Conservation (phyloP, 2,888 invertebrate species). For the Leptopterna dolabrata region DNA sequence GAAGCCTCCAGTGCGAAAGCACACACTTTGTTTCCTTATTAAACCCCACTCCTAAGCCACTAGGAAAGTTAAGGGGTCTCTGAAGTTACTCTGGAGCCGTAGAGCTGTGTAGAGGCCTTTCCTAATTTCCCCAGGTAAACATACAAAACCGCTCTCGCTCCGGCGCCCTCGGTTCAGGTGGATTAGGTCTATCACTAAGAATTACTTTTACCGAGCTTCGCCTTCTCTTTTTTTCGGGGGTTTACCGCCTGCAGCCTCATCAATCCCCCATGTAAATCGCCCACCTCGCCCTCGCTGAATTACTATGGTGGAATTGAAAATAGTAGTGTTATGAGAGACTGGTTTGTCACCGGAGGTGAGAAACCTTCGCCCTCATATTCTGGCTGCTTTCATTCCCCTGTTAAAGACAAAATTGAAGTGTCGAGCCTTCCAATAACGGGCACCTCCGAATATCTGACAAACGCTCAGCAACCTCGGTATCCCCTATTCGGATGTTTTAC, state of each 20-base stretch:
- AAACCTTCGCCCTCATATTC: no score
- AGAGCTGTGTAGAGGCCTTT: background rate
- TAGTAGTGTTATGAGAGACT: background rate
- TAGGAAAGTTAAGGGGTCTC: background rate
- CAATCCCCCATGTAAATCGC: background rate
- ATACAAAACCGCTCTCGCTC: background rate
- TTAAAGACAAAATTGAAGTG: no score
- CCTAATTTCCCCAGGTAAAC: slow-evolving; percentile 24
- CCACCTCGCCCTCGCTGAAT: background rate
- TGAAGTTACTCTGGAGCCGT: background rate
- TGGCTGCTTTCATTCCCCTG: no score
- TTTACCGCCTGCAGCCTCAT: background rate
- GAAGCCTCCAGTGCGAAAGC: background rate
- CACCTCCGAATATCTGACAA: no score
- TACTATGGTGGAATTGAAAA: background rate
- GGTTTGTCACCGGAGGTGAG: no score
- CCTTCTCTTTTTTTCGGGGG: background rate
- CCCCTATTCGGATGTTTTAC: no score
- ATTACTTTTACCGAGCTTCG: background rate
- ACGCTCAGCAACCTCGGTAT: no score
- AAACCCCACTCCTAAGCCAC: background rate
- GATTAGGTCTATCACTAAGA: background rate
- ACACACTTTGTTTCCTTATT: background rate
- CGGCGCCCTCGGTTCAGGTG: background rate
- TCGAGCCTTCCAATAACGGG: no score